Conservation (phyloP, 2,797 vertebrate species). For the Halcyon leucocephala region DNA sequence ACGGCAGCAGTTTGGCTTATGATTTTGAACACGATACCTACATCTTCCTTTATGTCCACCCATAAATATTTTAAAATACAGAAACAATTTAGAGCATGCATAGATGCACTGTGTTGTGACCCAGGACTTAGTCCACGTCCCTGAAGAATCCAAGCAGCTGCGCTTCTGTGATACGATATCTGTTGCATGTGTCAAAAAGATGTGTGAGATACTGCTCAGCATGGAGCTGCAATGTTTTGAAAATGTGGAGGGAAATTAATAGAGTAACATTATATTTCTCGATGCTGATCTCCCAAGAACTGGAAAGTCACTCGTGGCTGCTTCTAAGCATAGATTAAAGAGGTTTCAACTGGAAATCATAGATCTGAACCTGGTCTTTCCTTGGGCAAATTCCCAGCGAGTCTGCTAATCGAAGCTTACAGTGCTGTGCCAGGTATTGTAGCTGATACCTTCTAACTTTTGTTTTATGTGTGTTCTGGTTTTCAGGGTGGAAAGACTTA, state of each 20-base stretch:
- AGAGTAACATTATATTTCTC: conserved; percentile 29
- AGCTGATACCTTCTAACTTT: background rate
- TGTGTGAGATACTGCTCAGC: background rate
- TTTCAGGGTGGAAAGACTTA: conserved; percentile 91
- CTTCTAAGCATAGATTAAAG: background rate
- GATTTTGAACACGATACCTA: background rate
- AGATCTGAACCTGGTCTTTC: background rate
- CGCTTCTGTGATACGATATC: background rate
- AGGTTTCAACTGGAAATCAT: background rate
- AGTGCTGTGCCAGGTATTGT: background rate
- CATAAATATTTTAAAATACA: conserved; percentile 29
- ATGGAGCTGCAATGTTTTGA: background rate
- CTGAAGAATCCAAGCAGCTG: conserved; percentile 60
- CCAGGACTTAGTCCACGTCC: background rate
- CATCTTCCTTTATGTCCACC: background rate
- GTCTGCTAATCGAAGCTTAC: background rate
- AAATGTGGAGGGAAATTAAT: conserved; percentile 24
- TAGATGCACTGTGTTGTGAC: conserved; percentile 9
- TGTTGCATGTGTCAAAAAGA: conserved; percentile 20
- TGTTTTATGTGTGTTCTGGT: conserved; percentile 5
- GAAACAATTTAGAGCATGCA: background rate
- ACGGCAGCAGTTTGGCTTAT: background rate
- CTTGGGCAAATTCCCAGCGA: background rate
- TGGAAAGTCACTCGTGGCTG: background rate
- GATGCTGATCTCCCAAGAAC: background rate